Conservation (phyloP, 1,140 invertebrate genomes). For the Acarapis woodi region DNA sequence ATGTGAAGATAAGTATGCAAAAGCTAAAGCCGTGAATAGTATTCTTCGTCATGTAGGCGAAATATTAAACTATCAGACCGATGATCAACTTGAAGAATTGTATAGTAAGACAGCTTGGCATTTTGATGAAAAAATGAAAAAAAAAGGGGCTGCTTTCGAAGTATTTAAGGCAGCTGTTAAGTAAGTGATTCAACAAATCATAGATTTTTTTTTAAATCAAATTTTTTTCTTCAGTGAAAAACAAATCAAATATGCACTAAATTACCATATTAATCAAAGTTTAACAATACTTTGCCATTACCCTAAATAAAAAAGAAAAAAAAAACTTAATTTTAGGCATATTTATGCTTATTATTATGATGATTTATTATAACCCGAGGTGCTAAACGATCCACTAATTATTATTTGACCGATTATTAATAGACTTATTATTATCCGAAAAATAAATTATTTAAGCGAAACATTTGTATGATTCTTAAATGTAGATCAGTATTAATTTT, state of each 20-base stretch:
- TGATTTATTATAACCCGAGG: no score
- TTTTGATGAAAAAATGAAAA: constrained; percentile 93
- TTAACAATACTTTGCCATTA: no score
- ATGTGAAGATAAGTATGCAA: constrained; percentile 91
- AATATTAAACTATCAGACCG: constrained; percentile 57
- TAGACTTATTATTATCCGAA: no score
- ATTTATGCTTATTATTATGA: no score
- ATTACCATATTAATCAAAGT: constrained; percentile 2
- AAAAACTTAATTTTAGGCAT: no score
- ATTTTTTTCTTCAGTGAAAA: constrained; percentile 1
- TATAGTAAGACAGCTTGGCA: constrained; percentile 96
- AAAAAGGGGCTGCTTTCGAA: constrained; percentile 80
- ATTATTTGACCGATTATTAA: no score
- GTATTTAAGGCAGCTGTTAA: constrained; percentile 91
- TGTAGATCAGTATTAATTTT: no score
- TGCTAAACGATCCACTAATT: no score
- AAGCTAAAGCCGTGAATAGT: constrained; percentile 94
- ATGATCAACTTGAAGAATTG: constrained; percentile 73
- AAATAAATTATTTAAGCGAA: no score
- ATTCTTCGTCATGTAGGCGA: constrained; percentile 90
- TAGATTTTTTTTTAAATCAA: constrained; percentile 1
- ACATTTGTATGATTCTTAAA: no score
- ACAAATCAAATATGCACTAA: no score
- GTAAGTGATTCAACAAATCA: constrained; percentile 29
- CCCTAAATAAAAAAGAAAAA: no score